Percentiles rank a stretch among this genome's conserved stretches.
Conservation (phyloP, 1,140 invertebrate species). For the Lepidurus packardi region DNA sequence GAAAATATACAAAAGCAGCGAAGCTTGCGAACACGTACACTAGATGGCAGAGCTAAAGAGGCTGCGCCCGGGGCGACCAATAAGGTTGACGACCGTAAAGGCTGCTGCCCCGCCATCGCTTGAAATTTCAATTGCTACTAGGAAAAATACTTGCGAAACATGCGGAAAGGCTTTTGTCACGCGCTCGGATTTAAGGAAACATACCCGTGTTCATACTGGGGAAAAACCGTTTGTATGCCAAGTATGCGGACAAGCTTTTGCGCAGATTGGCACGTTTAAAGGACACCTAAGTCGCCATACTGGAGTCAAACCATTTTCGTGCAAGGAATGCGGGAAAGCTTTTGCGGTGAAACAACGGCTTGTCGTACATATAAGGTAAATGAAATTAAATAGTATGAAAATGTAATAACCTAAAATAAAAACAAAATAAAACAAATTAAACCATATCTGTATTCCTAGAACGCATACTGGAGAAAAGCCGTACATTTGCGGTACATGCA, state of each 20-base stretch:
- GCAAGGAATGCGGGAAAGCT: conserved; percentile 61
- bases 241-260: conserved; percentile 74
- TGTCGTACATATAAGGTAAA: conserved; percentile 64
- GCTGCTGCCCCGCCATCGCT: neutral
- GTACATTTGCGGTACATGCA: conserved; percentile 48
- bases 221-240: conserved; percentile 67
- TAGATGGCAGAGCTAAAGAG: neutral
- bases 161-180: conserved; percentile 30
- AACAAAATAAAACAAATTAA: conserved; percentile 50
- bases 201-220: conserved; percentile 33
- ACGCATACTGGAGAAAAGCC: conserved; percentile 56
- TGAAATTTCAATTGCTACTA: neutral
- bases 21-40: neutral
- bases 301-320: conserved; percentile 64
- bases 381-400: conserved; percentile 52
- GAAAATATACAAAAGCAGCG: neutral
- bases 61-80: neutral
- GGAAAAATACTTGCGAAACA: conserved; percentile 32
- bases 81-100: neutral
- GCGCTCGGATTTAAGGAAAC: conserved; percentile 32
- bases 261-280: conserved; percentile 37
- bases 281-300: conserved; percentile 49
- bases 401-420: conserved; percentile 42
- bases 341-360: conserved; percentile 69
- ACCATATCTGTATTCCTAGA: conserved; percentile 42